Conservation (phyloP, 2,888 invertebrate species). For the Coleophora deauratella region DNA sequence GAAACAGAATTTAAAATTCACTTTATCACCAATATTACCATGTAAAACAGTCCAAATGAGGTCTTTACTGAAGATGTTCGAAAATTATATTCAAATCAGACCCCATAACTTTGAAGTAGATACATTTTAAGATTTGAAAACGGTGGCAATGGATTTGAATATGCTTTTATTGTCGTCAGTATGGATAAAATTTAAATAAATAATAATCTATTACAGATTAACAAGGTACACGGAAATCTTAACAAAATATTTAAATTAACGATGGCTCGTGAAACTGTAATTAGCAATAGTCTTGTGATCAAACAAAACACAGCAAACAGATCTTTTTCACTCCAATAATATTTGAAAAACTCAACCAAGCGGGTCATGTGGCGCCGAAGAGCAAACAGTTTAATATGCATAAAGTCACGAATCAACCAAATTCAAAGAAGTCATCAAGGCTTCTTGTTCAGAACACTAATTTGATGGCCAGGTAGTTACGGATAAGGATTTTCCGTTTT, state of each 20-base stretch:
- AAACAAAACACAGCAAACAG: conserved; percentile 32
- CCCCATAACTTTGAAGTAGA: conserved; percentile 14
- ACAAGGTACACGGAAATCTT: conserved; percentile 4
- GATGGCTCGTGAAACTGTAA: conserved; percentile 37
- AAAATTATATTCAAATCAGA: conserved; percentile 25
- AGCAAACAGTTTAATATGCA: conserved; percentile 60
- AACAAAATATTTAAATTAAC: conserved; percentile 21
- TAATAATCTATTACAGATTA: conserved; percentile 10
- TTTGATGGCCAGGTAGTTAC: conserved; percentile 7
- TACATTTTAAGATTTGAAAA: conserved; percentile 19
- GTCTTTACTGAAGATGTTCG: conserved; percentile 18
- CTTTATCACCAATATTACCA: conserved; percentile 37
- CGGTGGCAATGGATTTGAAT: conserved; percentile 16
- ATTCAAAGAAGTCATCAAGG: conserved; percentile 30
- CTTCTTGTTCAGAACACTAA: conserved; percentile 15
- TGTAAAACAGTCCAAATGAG: conserved; percentile 38
- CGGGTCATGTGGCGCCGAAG: conserved; percentile 58
- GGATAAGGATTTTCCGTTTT: conserved; percentile 17
- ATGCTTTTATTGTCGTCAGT: conserved; percentile 16
- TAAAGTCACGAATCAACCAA: conserved; percentile 55
- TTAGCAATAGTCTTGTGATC: conserved; percentile 21
- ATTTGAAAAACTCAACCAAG: conserved; percentile 46
- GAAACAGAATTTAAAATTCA: conserved; percentile 38
- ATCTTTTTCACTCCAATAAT: conserved; percentile 42
- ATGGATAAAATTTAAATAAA: conserved; percentile 9